phyloP scores from a whole-genome alignment of 2,113 vertebrate genomes.

The Corythaixoides concolor region DNA sequence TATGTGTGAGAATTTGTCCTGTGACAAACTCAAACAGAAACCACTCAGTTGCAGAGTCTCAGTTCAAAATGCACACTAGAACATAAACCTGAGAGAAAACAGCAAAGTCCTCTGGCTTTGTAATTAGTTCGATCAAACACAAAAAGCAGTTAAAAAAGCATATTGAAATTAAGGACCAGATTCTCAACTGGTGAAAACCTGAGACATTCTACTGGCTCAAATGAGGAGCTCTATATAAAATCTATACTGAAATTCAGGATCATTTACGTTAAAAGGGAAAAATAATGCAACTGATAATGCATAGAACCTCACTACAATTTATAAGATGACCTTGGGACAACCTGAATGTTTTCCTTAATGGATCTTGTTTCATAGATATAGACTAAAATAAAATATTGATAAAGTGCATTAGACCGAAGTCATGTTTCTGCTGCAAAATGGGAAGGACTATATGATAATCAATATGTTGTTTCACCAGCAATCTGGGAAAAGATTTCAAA shows the following conservation, averaged over 20 bases:
- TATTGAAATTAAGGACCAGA: neutral
- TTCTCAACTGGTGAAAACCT: neutral
- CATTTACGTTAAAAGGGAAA: neutral
- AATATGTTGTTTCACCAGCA: neutral
- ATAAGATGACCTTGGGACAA: neutral
- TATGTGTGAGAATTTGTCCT: neutral
- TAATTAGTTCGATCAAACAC: neutral
- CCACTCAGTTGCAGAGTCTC: neutral
- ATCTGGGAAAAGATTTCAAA: slow-evolving; percentile 21
- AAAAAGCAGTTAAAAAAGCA: neutral
- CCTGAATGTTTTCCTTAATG: neutral
- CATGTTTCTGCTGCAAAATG: neutral
- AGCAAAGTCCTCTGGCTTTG: neutral
- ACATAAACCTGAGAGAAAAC: neutral
- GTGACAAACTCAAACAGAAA: neutral
- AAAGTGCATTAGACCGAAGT: neutral
- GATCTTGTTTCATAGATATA: neutral
- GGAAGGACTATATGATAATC: neutral
- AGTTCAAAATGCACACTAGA: neutral
- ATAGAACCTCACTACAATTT: neutral
- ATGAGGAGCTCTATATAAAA: neutral
- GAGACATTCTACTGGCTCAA: neutral
- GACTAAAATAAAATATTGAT: neutral
- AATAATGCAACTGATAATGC: neutral
- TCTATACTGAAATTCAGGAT: neutral